Base-by-base conservation (phyloP, 2,888 invertebrate genomes). In the Agapetus fuscipes region DNA sequence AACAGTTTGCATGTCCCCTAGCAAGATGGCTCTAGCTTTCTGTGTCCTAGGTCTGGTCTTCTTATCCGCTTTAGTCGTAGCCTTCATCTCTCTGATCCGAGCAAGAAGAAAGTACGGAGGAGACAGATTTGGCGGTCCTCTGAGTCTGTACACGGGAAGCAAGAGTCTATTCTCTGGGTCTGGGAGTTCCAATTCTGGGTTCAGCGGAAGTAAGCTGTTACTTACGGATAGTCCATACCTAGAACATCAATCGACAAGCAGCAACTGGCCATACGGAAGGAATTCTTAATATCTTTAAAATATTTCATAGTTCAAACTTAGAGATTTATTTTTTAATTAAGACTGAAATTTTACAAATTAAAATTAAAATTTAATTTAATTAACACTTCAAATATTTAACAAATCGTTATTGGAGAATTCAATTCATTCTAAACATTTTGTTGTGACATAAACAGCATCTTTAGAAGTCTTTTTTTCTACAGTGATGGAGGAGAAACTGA, bases 1-100 rank as follows among this genome's bases (percentile, higher is more conserved):
- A 49, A 75, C 75, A 3, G 73, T 84, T 32, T 85, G 85, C 54
- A 66, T 85, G 46, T 83, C 83, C 7, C 78, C 83, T 11, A 80
- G 83, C 5, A 82, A 80, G 64, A 74, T 85, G 72, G 83, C 84
- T 9, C 64, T 83, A 34, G 77, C 83, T 0, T 83, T 85, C 54
- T 81, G 82, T 53, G 64, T 81, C 0, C 59, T 84, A 51, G 81
- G 84, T 3, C 59, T 82, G 4, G 77, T 85, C 46, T 81, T 85
- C 57, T 61, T 85, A 1, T 66, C 76, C 38, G 84, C 83, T 5
- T 74, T 83, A 6, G 71, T 80, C 3, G 76, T 83, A 9, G 78
- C 82, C 3, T 76, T 81, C 41, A 74, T 75, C 25, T 79, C 80
- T 3, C 57, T 83, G 34, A 64, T 80, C 51, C 66, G 76, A 54